Evolutionary conservation across 2,113 vertebrate species (phyloP).

Genomic region (Cynoglossus semilaevis): DNA sequence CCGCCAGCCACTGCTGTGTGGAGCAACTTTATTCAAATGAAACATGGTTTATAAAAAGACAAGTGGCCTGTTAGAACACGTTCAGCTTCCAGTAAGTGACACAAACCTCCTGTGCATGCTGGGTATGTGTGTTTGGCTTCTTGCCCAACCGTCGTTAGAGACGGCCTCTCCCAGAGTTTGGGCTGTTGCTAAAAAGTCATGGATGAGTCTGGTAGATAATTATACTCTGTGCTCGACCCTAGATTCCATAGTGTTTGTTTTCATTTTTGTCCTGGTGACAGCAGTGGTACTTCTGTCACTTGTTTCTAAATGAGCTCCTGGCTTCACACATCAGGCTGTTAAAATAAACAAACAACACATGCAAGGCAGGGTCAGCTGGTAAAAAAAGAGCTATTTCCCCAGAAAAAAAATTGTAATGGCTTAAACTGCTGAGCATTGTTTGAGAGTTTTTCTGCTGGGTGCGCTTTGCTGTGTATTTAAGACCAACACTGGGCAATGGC

Average conservation of each 20-base stretch:
- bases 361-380: too few species aligned
- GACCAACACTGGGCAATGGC: too few species aligned
- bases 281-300: not conserved
- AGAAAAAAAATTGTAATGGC: too few species aligned
- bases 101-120: slow-evolving; percentile 14
- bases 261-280: not conserved
- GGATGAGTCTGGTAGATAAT: slow-evolving; percentile 18
- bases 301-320: too few species aligned
- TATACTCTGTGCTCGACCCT: not conserved
- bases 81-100: not conserved
- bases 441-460: too few species aligned
- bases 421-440: too few species aligned
- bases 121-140: slow-evolving; percentile 22
- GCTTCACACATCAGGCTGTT: too few species aligned
- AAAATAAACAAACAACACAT: too few species aligned
- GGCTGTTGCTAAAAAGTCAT: slow-evolving; percentile 33
- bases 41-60: not conserved
- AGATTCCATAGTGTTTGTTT: not conserved
- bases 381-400: too few species aligned
- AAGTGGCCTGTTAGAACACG: not conserved
- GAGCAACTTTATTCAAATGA: not conserved
- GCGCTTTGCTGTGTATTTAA: too few species aligned
- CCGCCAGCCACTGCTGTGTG: too few species aligned
- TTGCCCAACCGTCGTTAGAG: slow-evolving; percentile 29
- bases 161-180: slow-evolving; percentile 14